Percentiles rank a stretch among this genome's conserved stretches.
Evolutionary conservation across 2,888 invertebrate species (phyloP).

Genomic region (Eupsilia transversa): DNA sequence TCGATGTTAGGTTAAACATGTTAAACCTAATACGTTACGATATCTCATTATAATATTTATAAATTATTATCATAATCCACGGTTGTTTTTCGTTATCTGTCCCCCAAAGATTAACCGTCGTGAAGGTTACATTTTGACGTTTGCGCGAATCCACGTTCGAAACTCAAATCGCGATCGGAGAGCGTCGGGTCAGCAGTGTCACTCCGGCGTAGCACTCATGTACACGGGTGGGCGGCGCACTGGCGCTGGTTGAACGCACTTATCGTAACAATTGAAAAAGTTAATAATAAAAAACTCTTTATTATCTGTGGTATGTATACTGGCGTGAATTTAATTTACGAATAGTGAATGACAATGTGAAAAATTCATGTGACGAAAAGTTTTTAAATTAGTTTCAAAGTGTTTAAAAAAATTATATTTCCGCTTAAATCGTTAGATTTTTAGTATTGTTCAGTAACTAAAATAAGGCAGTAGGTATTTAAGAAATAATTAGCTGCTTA

Average conservation of each 20-base stretch:
- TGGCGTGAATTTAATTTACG: conserved; percentile 34
- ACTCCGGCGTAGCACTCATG: conserved; percentile 67
- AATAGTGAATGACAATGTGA: conserved; percentile 39
- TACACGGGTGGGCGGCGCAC: conserved; percentile 63
- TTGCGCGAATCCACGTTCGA: conserved; percentile 71
- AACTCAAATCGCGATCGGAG: conserved; percentile 72
- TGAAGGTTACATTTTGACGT: conserved; percentile 62
- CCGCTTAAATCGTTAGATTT: not conserved
- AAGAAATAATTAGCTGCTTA: not conserved
- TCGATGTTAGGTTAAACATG: not conserved
- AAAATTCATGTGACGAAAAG: conserved; percentile 51
- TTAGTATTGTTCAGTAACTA: not conserved
- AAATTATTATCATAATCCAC: conserved; percentile 11
- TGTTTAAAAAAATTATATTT: conserved; percentile 42
- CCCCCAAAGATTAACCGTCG: conserved; percentile 35
- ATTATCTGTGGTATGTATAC: conserved; percentile 29
- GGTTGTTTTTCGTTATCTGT: conserved; percentile 36
- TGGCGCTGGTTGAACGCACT: conserved; percentile 44
- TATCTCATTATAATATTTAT: conserved; percentile 39
- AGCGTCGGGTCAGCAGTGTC: conserved; percentile 73
- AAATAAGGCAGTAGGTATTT: conserved; percentile 1
- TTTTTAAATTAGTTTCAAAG: conserved; percentile 47
- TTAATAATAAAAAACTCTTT: conserved; percentile 31
- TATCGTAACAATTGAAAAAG: conserved; percentile 57
- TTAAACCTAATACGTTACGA: conserved; percentile 11